phyloP scores from a whole-genome alignment of 1,140 invertebrate species.

The Papilio dardanus region DNA sequence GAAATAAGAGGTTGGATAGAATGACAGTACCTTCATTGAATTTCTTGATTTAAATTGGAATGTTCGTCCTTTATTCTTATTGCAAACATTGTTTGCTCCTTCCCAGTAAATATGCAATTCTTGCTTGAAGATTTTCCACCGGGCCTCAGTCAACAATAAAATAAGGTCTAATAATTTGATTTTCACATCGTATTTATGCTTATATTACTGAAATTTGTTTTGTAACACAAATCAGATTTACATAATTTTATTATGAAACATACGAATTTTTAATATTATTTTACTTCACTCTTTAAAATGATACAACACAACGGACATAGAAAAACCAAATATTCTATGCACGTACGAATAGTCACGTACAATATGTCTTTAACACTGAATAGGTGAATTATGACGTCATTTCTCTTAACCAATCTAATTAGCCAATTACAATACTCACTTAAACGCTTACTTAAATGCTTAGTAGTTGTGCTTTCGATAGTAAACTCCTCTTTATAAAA shows the following conservation, averaged over 20 bases:
- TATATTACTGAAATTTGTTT: slow-evolving; percentile 12
- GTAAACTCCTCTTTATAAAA: not conserved
- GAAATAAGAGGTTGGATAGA: too few species aligned
- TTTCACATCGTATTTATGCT: slow-evolving; percentile 35
- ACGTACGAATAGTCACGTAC: too few species aligned
- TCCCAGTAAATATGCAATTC: not conserved
- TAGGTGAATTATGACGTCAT: not conserved
- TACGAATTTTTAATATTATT: not conserved
- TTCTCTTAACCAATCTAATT: not conserved
- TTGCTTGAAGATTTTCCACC: slow-evolving; percentile 12
- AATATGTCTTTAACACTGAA: not conserved
- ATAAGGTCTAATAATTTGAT: slow-evolving; percentile 40
- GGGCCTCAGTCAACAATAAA: slow-evolving; percentile 39
- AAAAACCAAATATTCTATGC: too few species aligned
- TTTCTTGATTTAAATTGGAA: not conserved
- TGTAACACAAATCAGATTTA: slow-evolving; percentile 19
- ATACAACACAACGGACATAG: too few species aligned
- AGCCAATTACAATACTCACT: too few species aligned
- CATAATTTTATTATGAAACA: not conserved
- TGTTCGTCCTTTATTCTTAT: not conserved
- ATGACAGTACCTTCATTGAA: not conserved
- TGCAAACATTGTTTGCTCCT: not conserved
- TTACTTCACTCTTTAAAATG: not conserved
- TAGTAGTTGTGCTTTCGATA: not conserved
- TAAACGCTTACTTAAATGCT: not conserved